phyloP scores from a whole-genome alignment of 23 tunicate species.

The Trididemnum miniatum region DNA sequence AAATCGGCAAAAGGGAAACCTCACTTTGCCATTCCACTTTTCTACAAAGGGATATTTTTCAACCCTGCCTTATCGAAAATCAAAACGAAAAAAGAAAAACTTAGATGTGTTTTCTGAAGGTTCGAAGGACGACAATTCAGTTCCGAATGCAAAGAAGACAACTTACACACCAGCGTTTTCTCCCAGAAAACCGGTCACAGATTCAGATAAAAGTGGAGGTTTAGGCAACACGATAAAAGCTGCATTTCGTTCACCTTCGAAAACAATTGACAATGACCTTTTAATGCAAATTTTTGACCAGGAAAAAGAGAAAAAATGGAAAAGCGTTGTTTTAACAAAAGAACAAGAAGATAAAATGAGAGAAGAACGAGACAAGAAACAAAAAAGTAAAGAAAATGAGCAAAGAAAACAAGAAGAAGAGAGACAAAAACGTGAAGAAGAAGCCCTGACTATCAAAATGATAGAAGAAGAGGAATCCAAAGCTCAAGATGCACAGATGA shows the following conservation, averaged over 20 bases:
- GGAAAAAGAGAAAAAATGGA: constrained; percentile 13
- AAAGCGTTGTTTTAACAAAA: neutral
- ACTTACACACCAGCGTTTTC: neutral
- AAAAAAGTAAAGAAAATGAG: constrained; percentile 13
- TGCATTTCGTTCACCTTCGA: neutral
- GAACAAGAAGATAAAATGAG: constrained; percentile 4
- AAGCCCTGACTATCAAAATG: neutral
- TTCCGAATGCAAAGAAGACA: neutral
- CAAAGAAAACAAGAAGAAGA: constrained; percentile 22
- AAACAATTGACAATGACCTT: neutral
- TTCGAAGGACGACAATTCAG: neutral
- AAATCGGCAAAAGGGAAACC: neutral
- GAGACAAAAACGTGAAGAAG: neutral
- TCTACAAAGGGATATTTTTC: neutral
- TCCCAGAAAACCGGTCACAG: neutral
- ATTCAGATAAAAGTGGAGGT: neutral
- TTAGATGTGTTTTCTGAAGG: neutral
- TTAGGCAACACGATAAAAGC: neutral
- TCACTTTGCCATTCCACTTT: too few species aligned
- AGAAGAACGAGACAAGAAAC: neutral
- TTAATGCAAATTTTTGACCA: constrained; percentile 20
- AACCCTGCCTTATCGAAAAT: neutral
- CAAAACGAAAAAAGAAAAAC: neutral
- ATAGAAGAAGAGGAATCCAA: constrained; percentile 25
- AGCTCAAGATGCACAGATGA: constrained; percentile 10